phyloP scores from a whole-genome alignment of 1,140 invertebrate species.

The Ceratosolen fusciceps region DNA sequence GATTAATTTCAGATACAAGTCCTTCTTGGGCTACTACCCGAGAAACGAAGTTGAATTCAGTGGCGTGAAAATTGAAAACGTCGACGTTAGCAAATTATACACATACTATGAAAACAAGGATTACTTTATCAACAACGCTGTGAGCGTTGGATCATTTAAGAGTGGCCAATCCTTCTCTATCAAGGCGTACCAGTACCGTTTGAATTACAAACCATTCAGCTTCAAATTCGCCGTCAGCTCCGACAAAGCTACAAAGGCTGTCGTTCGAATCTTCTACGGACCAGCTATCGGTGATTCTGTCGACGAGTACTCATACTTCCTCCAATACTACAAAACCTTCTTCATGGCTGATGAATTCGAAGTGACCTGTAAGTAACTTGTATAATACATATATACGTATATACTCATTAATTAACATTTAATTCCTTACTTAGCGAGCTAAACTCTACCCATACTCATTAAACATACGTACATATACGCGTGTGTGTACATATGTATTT shows the following conservation, averaged over 20 bases:
- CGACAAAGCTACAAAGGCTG: slow-evolving; percentile 71
- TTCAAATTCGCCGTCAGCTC: slow-evolving; percentile 75
- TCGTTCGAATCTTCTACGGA: slow-evolving; percentile 78
- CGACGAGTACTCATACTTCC: slow-evolving; percentile 73
- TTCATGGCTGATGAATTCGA: slow-evolving; percentile 69
- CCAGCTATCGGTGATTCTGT: slow-evolving; percentile 74
- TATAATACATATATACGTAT: too few species aligned
- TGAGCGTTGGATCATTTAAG: slow-evolving; percentile 64
- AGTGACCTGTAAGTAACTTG: slow-evolving; percentile 60
- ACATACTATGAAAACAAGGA: slow-evolving; percentile 82
- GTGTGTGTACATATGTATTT: too few species aligned
- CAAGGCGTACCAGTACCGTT: slow-evolving; percentile 62
- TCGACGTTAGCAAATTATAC: slow-evolving; percentile 76
- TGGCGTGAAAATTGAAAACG: slow-evolving; percentile 76
- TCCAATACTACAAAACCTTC: slow-evolving; percentile 65
- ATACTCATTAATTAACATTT: too few species aligned
- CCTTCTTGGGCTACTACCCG: slow-evolving; percentile 74
- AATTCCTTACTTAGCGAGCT: too few species aligned
- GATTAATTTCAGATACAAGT: slow-evolving; percentile 65
- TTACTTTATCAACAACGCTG: slow-evolving; percentile 77
- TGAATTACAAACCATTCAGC: slow-evolving; percentile 77
- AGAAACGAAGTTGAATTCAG: slow-evolving; percentile 75
- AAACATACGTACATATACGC: too few species aligned
- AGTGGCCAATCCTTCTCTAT: slow-evolving; percentile 55
- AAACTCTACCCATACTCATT: too few species aligned